Percentiles rank a stretch among this genome's conserved stretches.
Evolutionary conservation across 2,113 vertebrate genomes (phyloP).

Genomic region (Colaptes auratus): DNA sequence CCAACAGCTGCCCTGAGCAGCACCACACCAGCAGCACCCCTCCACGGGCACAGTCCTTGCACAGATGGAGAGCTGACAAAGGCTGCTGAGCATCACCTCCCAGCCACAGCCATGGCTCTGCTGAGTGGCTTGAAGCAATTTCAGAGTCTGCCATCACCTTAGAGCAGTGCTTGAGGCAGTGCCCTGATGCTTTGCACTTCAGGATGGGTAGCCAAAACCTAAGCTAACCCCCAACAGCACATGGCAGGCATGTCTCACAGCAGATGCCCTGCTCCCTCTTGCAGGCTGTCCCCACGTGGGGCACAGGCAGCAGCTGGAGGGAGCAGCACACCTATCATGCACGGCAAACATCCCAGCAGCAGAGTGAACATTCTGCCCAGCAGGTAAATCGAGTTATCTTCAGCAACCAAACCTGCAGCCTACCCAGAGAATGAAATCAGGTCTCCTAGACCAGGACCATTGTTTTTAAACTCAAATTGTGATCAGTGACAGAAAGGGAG

Average conservation of each 20-base stretch:
- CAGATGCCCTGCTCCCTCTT: neutral
- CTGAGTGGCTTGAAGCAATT: neutral
- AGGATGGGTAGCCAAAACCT: neutral
- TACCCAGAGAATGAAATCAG: slow-evolving; percentile 1
- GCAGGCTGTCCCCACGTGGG: accelerated
- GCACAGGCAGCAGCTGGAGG: neutral
- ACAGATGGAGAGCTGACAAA: neutral
- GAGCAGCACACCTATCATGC: neutral
- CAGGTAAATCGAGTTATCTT: slow-evolving; percentile 23
- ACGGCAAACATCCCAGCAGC: neutral
- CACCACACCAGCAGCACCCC: accelerated
- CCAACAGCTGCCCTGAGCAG: neutral
- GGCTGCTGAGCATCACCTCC: neutral
- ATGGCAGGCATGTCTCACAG: neutral
- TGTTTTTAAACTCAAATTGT: slow-evolving; percentile 16
- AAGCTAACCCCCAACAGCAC: neutral
- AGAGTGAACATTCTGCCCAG: neutral
- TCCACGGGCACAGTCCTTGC: neutral
- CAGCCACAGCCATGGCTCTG: accelerated
- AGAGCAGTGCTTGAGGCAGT: neutral
- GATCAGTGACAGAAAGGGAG: neutral
- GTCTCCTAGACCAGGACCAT: neutral
- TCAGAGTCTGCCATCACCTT: neutral
- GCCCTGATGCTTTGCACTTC: neutral
- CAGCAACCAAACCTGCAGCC: slow-evolving; percentile 27